phyloP scores from a whole-genome alignment of 2,888 invertebrate genomes.

The Linyphia triangularis region DNA sequence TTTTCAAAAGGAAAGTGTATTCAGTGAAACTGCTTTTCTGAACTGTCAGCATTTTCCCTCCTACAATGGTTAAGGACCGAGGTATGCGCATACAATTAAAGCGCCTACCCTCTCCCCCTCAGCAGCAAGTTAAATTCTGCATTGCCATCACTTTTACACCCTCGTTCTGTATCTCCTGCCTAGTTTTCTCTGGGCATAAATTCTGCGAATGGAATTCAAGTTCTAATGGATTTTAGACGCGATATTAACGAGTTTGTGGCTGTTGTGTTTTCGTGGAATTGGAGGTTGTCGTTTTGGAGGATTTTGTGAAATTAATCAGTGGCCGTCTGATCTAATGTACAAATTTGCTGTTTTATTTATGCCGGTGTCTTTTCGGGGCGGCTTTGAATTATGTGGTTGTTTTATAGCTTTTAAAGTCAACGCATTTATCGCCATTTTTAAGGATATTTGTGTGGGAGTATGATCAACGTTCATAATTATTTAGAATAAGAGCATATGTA shows the following conservation, averaged over 20 bases:
- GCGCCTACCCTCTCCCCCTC: background rate
- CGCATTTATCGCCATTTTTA: too few relatives aligned
- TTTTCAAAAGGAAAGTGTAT: slow-evolving; percentile 13
- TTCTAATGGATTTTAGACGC: slow-evolving; percentile 54
- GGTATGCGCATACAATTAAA: slow-evolving; percentile 56
- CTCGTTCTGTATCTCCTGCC: too few relatives aligned
- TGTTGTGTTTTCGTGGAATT: slow-evolving; percentile 25
- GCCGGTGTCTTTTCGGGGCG: too few relatives aligned
- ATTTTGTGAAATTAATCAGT: background rate
- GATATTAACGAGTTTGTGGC: slow-evolving; percentile 35
- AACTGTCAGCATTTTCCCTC: slow-evolving; percentile 25
- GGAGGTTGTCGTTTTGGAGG: background rate
- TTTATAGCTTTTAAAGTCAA: too few relatives aligned
- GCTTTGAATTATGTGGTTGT: too few relatives aligned
- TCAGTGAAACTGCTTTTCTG: slow-evolving; percentile 28
- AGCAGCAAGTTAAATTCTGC: slow-evolving; percentile 6
- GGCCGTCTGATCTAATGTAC: too few relatives aligned
- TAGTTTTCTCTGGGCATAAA: background rate
- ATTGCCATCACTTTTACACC: slow-evolving; percentile 34
- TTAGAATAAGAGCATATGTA: too few relatives aligned
- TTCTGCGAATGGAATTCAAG: slow-evolving; percentile 24
- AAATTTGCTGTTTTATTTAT: too few relatives aligned
- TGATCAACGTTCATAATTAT: too few relatives aligned
- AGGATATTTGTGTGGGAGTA: too few relatives aligned
- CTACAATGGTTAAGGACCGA: slow-evolving; percentile 13